Evolutionary conservation across 2,888 invertebrate species (phyloP), one percentile per base, ranked within the genome.

Genomic region (Pachycephus smyrnensis): DNA sequence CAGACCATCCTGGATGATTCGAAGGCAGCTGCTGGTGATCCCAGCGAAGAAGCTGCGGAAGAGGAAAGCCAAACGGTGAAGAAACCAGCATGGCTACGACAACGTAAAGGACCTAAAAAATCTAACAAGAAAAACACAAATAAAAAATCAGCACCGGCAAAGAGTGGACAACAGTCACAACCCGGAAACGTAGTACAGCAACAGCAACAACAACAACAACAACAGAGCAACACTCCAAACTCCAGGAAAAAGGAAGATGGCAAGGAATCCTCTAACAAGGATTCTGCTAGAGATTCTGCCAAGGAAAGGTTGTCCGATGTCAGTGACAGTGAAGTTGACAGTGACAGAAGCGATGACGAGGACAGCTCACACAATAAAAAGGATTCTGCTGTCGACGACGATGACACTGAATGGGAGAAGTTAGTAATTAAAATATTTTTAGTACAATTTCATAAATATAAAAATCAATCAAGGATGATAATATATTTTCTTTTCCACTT

Each of bases 381-480:
- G 84, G 93, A 94, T 74, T 93, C 93, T 15, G 91, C 92, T 31
- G 91, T 90, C 69, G 94, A 94, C 79, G 95, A 95, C 82, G 97
- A 97, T 83, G 97, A 97, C 88, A 96, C 96, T 86, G 98, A 98
- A 90, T 98, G 98, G 98, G 97, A 98, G 89, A 96, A 96, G 92
- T 90, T 76, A 83, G 80, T 80, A 33, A n/a, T 15, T 75, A 11
- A 33, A 68, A 31, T 73, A 23, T 40, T 37, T 68, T 37, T 4
- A 15, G 6, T 37, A 40, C 69, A 31, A 36, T 23, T 75, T 78
- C 37, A 37, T 9, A 35, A 33, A 15, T 33, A 36, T 36, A 68
- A 68, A n/a, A n/a, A 73, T 77, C 37, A 23, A 12, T 36, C 31
- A 15, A 37, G 30, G 15, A 33, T 33, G 11, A 32, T 77, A 37